These are phyloP conservation scores for Piprites chloris DNA, from an alignment of 2,113 vertebrate species.

Conservation along the genomic window DNA sequence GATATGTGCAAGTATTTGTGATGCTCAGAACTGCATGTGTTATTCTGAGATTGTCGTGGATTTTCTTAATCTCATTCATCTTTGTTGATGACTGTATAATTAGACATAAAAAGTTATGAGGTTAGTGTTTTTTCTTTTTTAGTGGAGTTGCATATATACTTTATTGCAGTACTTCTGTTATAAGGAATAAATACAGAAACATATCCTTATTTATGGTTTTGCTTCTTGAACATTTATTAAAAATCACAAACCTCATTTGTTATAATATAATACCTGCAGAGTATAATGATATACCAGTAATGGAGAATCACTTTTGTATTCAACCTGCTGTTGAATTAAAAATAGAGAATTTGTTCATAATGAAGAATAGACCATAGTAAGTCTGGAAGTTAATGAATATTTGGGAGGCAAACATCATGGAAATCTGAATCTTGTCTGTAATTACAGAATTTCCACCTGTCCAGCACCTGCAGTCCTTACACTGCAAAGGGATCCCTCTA, in stretches of 20 bases:
- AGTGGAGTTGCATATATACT: background rate
- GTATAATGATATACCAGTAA: background rate
- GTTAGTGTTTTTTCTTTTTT: background rate
- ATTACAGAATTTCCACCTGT: background rate
- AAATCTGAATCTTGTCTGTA: background rate
- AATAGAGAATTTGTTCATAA: background rate
- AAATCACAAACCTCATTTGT: background rate
- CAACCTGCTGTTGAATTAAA: background rate
- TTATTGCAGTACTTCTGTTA: background rate
- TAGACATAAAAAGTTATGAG: background rate
- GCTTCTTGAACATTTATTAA: background rate
- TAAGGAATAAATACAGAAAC: background rate
- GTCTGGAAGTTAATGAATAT: background rate
- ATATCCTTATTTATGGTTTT: background rate
- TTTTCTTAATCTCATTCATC: background rate
- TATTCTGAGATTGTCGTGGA: background rate
- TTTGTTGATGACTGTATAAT: background rate
- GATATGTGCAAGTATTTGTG: background rate
- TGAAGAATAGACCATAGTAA: background rate
- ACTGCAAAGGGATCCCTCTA: background rate
- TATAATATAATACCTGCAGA: background rate
- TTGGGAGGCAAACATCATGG: background rate
- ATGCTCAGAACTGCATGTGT: background rate
- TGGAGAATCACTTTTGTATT: background rate
- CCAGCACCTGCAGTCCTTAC: background rate